Conservation (phyloP, 2,888 invertebrate species). For the Harmothoe impar region DNA sequence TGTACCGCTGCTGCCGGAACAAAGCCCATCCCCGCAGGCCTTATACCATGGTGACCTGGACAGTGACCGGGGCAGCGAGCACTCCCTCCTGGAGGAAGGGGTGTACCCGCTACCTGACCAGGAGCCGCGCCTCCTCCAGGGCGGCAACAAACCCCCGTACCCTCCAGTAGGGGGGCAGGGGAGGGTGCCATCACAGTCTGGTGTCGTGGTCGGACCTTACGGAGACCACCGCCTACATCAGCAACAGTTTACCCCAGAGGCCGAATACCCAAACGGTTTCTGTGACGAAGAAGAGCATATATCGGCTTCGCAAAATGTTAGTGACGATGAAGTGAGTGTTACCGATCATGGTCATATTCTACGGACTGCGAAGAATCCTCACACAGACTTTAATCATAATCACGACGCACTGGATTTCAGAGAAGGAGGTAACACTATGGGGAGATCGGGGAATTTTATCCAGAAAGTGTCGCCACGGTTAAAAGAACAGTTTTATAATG, state of each 20-base stretch:
- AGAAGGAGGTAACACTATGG: conserved; percentile 50
- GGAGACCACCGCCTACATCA: neutral
- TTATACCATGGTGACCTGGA: conserved; percentile 71
- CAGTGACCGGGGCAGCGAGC: conserved; percentile 76
- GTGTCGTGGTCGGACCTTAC: neutral
- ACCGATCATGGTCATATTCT: neutral
- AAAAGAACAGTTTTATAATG: conserved; percentile 32
- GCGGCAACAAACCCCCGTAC: too few relatives aligned
- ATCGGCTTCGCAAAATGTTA: neutral
- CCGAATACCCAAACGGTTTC: neutral
- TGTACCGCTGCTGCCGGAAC: conserved; percentile 65
- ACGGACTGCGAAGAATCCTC: conserved; percentile 43
- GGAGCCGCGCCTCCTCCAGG: conserved; percentile 16
- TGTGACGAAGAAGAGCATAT: neutral
- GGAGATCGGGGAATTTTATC: conserved; percentile 52
- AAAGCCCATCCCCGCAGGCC: conserved; percentile 63
- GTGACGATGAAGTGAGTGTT: conserved; percentile 70
- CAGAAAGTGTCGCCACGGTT: conserved; percentile 8
- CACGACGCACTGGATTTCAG: conserved; percentile 54
- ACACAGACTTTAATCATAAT: conserved; percentile 71
- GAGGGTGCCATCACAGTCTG: neutral
- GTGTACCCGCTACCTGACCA: conserved; percentile 72
- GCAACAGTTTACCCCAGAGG: neutral
- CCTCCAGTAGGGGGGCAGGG: neutral
- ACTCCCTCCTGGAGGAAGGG: conserved; percentile 73